Evolutionary conservation across 2,888 invertebrate species (phyloP).

Genomic region (Heteropelma amictum): DNA sequence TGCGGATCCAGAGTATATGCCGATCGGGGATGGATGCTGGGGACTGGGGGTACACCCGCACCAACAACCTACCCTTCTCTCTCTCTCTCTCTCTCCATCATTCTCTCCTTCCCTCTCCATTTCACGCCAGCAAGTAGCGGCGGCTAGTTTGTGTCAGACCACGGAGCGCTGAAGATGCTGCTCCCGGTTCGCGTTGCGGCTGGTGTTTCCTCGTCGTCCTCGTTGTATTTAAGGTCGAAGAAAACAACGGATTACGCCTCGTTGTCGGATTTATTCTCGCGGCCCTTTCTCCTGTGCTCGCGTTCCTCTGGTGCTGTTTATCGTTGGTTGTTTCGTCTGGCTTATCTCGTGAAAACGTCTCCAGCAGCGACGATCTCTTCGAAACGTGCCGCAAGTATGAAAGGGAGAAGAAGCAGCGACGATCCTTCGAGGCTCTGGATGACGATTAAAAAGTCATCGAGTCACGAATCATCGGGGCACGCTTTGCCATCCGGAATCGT

Average conservation of each 20-base stretch:
- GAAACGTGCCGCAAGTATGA: not conserved
- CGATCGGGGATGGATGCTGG: slow-evolving; percentile 58
- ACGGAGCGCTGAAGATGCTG: slow-evolving; percentile 75
- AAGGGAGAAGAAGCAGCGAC: not conserved
- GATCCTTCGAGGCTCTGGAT: too few species aligned
- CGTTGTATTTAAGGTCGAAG: slow-evolving; percentile 32
- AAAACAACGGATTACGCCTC: slow-evolving; percentile 47
- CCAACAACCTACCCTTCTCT: slow-evolving; percentile 27
- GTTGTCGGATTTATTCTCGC: slow-evolving; percentile 5
- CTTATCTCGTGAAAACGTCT: slow-evolving; percentile 7
- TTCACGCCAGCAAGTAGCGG: slow-evolving; percentile 70
- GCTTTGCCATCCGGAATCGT: too few species aligned
- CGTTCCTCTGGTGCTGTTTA: slow-evolving; percentile 36
- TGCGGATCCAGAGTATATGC: slow-evolving; percentile 48
- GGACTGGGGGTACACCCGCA: slow-evolving; percentile 45
- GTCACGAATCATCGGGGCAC: too few species aligned
- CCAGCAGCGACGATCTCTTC: not conserved
- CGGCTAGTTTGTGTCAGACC: slow-evolving; percentile 76
- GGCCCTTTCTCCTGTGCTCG: slow-evolving; percentile 27
- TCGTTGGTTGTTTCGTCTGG: slow-evolving; percentile 29
- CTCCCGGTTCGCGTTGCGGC: slow-evolving; percentile 69
- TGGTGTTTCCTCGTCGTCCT: slow-evolving; percentile 63
- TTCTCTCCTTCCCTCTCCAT: slow-evolving; percentile 55
- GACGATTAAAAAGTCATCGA: too few species aligned
- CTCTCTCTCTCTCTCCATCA: slow-evolving; percentile 13